These are phyloP conservation scores for Equus quagga DNA, from an alignment of 2,113 vertebrate species.

Conservation along the genomic window DNA sequence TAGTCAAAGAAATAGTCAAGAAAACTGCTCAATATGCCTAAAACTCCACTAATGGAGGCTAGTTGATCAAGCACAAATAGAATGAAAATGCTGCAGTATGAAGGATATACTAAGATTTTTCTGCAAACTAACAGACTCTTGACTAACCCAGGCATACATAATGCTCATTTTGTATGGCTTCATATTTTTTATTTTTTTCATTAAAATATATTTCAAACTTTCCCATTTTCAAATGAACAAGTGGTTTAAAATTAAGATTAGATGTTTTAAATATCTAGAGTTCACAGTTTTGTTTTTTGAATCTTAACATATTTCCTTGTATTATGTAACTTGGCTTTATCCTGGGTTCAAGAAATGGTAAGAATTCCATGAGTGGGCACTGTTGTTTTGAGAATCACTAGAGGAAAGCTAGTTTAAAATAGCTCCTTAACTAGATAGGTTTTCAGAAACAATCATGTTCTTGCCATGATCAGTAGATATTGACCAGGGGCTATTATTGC, in stretches of 20 bases:
- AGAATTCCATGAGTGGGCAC: neutral
- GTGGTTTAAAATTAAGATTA: conserved; percentile 9
- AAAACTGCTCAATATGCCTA: neutral
- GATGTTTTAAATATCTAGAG: neutral
- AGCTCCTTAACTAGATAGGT: neutral
- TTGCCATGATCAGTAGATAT: neutral
- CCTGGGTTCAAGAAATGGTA: neutral
- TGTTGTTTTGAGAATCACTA: neutral
- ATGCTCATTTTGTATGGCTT: neutral
- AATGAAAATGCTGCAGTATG: neutral
- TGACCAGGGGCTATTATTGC: neutral
- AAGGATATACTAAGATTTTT: conserved; percentile 1
- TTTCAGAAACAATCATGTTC: conserved; percentile 29
- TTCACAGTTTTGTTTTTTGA: neutral
- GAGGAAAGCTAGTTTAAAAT: conserved; percentile 29
- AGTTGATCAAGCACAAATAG: neutral
- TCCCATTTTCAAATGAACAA: neutral
- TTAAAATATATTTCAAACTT: neutral
- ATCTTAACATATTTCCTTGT: neutral
- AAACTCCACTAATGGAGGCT: neutral
- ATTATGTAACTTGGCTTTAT: neutral
- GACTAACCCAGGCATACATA: neutral
- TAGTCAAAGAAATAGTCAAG: neutral
- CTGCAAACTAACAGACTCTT: neutral
- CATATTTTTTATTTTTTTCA: neutral